Percentiles rank a stretch among this genome's conserved stretches.
These are phyloP conservation scores for Drosophila mimetica DNA, from an alignment of 2,888 invertebrate species.

Conservation along the genomic window DNA sequence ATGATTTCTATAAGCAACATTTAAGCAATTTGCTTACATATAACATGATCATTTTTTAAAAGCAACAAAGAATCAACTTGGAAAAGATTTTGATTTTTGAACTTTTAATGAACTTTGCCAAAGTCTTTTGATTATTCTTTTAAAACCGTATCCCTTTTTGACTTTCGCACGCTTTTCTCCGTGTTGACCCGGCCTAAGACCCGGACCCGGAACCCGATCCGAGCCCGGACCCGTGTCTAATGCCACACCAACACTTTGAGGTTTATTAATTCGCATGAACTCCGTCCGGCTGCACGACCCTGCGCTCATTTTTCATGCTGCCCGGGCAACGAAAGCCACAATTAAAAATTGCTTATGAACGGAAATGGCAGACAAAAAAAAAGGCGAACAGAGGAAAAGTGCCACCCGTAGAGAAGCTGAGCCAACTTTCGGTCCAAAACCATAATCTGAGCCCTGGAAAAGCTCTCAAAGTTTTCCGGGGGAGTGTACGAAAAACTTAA, in stretches of 20 bases:
- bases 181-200: neutral
- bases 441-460: conserved; percentile 58
- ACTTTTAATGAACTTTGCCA: neutral
- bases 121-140: neutral
- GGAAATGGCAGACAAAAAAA: conserved; percentile 57
- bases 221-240: conserved; percentile 4
- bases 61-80: too few species aligned
- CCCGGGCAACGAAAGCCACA: conserved; percentile 63
- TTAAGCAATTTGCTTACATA: too few species aligned
- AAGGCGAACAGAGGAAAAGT: neutral
- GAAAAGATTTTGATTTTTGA: neutral
- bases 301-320: conserved; percentile 72
- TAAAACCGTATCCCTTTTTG: neutral
- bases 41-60: too few species aligned
- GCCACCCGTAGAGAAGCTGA: conserved; percentile 2
- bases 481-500: conserved; percentile 61
- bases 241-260: conserved; percentile 41
- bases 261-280: conserved; percentile 78
- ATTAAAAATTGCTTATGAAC: conserved; percentile 77
- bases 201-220: neutral
- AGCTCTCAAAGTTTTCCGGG: conserved; percentile 52
- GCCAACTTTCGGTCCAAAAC: conserved; percentile 14
- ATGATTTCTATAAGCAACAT: too few species aligned
- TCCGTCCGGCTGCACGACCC: conserved; percentile 44
- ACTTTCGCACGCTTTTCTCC: neutral